Base-by-base conservation (phyloP, 2,888 invertebrate genomes). In the Plebejus argus region DNA sequence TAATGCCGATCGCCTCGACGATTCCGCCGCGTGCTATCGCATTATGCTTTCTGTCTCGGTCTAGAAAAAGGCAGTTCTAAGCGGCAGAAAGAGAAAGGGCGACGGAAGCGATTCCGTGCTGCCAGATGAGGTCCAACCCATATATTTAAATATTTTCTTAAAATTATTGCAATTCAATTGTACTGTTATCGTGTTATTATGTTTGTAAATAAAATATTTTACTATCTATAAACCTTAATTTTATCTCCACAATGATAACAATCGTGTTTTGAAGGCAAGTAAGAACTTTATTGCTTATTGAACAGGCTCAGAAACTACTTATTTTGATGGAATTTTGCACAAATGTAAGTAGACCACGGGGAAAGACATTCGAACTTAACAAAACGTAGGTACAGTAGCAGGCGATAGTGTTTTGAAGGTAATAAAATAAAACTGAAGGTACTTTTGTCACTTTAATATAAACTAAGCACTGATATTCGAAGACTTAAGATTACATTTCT, bases 361-460 rank as follows among this genome's bases (percentile, higher is more conserved):
- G 4, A 53, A 53, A 45, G 10, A 39, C 39, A 18, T 49, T 49
- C 1, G 15, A 18, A 53, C 53, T 18, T 4, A 5, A 10, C 45
- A 45, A 45, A 1, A 53, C 18, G 53, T 18, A 53, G 18, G 18
- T 53, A 3, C 18, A 45, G 45, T 45, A 45, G 45, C 45, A 45
- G 45, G 45, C 45, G 10, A 45, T 0, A 45, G 1, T 39, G 53
- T 18, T 53, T 53, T 1, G n/a, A 33, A 18, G n/a, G 20, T 7
- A n/a, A 10, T 35, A 15, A 23, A 86, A 86, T 83, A 86, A 70
- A 76, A 70, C 53, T 56, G 33, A 33, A 28, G 18, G 12, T 18
- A 33, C 53, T 70, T 70, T 70, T 56, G 20, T 76, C 76, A 56
- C 53, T 76, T 76, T 76, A 76, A 53, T 76, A 76, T 76, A 76